Conservation (phyloP, 2,888 invertebrate genomes). For the Apomyelois bistriatella region DNA sequence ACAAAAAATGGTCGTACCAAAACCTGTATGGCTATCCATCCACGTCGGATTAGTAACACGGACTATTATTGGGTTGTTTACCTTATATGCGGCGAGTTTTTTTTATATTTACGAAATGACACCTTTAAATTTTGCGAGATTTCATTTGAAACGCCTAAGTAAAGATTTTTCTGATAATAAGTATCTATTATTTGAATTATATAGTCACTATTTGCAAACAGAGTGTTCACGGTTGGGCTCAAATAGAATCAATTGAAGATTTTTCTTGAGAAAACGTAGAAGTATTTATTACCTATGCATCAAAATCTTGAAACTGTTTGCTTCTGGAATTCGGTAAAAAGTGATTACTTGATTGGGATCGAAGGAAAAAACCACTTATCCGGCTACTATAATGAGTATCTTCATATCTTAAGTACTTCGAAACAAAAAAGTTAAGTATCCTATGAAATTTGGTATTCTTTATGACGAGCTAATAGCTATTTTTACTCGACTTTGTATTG, state of each 20-base stretch:
- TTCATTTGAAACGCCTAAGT: background rate
- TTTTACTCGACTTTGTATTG: too few relatives aligned
- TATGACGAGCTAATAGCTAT: too few relatives aligned
- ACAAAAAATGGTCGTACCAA: constrained; percentile 50
- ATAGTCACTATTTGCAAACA: too few relatives aligned
- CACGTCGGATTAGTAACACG: constrained; percentile 42
- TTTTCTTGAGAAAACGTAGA: too few relatives aligned
- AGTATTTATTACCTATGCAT: too few relatives aligned
- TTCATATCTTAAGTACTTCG: background rate
- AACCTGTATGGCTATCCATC: constrained; percentile 45
- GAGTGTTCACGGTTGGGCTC: too few relatives aligned
- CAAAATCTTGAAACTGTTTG: background rate
- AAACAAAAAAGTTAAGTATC: background rate
- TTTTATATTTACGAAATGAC: background rate
- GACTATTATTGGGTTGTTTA: constrained; percentile 45
- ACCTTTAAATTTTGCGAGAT: background rate
- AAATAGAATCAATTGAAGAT: too few relatives aligned
- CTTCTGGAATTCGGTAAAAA: background rate
- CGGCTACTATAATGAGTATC: background rate
- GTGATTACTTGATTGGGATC: too few relatives aligned
- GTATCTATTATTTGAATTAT: too few relatives aligned
- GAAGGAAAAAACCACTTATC: background rate
- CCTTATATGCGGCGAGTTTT: constrained; percentile 29
- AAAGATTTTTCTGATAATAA: too few relatives aligned
- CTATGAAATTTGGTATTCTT: background rate